Evolutionary conservation across 2,113 vertebrate species (phyloP), one percentile per base, ranked within the genome.

Genomic region (Nothobranchius furzeri): DNA sequence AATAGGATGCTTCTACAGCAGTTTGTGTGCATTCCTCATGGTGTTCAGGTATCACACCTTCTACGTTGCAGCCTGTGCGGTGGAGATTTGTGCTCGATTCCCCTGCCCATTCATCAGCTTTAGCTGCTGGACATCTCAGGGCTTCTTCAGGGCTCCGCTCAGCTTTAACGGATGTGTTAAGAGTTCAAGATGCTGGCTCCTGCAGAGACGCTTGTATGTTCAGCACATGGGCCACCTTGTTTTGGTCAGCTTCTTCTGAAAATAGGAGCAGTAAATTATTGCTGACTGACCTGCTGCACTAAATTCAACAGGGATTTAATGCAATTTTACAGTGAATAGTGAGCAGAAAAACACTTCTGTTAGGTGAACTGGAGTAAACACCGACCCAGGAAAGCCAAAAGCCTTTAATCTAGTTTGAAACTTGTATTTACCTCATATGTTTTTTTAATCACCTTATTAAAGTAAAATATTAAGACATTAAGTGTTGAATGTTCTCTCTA

Each of bases 1-100:
- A 80, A 78, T 60, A 61, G 40, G 40, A 71, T 71, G 60, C 68
- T 76, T 60, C 71, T 73, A 65, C 64, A 82, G 70, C 40, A 57
- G 61, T 72, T 68, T 54, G 43, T 61, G 51, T 0, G 8, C 37
- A 65, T 73, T 68, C 42, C 64, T 75, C n/a, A 20, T 61, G 37
- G 24, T 58, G 57, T 57, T 81, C 30, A 42, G 51, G 70, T 64
- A 66, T 75, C 52, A 45, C 47, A 56, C 54, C 50, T 48, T 60
- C 66, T 75, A 68, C 58, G 36, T 17, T 40, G 60, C 35, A 64
- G 56, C 60, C 63, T n/a, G 12, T 55, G 65, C 68, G 62, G 35
- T 74, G 12, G 59, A 76, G 73, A 78, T 68, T 61, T 80, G 69
- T 71, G 45, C 52, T 54, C 56, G 48, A 74, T 70, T 66, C 50